phyloP scores from a whole-genome alignment of 2,888 invertebrate genomes.

The Ptilodon capucinus region DNA sequence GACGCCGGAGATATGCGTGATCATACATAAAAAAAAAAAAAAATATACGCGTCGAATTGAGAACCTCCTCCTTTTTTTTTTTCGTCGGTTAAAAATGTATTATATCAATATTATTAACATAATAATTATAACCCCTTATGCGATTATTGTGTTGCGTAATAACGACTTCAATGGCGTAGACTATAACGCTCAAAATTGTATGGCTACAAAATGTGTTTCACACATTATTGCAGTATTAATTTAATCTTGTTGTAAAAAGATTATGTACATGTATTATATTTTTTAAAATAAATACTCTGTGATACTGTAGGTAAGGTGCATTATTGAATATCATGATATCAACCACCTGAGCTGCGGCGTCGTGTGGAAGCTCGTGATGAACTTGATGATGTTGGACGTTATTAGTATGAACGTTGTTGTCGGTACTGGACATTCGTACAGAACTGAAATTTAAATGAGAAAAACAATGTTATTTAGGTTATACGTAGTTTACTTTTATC shows the following conservation, averaged over 20 bases:
- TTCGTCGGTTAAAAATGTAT: no score
- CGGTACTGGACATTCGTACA: slow-evolving; percentile 71
- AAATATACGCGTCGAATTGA: no score
- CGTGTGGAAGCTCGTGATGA: slow-evolving; percentile 49
- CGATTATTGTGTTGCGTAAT: no score
- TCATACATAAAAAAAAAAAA: no score
- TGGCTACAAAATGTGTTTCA: background rate
- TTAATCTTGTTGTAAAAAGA: slow-evolving; percentile 2
- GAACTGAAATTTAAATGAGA: slow-evolving; percentile 68
- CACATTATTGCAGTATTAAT: background rate
- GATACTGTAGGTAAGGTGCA: slow-evolving; percentile 49
- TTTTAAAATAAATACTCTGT: slow-evolving; percentile 78
- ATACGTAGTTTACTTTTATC: no score
- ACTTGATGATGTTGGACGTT: slow-evolving; percentile 45
- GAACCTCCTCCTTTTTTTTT: no score
- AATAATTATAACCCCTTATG: no score
- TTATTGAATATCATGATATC: slow-evolving; percentile 34
- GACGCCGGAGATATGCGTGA: no score
- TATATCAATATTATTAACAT: background rate
- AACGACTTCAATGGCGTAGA: no score
- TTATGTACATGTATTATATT: slow-evolving; percentile 51
- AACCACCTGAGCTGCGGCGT: slow-evolving; percentile 51
- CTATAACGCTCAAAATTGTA: no score
- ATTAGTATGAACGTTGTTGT: slow-evolving; percentile 43
- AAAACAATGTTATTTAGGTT: background rate